phyloP scores from a whole-genome alignment of 2,113 vertebrate genomes.

The Lepus timidus region DNA sequence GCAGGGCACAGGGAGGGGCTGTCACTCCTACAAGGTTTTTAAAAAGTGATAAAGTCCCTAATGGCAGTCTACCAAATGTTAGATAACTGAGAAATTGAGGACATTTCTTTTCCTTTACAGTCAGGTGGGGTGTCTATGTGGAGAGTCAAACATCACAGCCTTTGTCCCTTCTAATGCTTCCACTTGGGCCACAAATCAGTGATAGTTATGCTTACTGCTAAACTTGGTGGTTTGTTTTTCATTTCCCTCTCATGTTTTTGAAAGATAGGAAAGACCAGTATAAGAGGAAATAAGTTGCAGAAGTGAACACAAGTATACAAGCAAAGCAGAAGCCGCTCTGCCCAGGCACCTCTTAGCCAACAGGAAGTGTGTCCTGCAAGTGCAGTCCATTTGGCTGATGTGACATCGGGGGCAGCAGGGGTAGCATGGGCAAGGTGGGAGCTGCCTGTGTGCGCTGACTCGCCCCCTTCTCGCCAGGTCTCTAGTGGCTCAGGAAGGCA shows the following conservation, averaged over 20 bases:
- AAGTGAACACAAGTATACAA: background rate
- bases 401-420: too few relatives aligned
- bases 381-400: rapidly evolving
- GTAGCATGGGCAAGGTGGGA: too few relatives aligned
- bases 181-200: background rate
- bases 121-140: background rate
- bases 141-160: background rate
- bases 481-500: background rate
- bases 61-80: background rate
- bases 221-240: background rate
- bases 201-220: background rate
- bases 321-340: background rate
- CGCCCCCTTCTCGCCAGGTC: background rate
- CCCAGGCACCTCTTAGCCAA: rapidly evolving
- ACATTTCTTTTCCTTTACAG: background rate
- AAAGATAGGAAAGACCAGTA: background rate
- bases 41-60: background rate
- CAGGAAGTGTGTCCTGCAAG: background rate
- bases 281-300: background rate
- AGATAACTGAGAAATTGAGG: background rate
- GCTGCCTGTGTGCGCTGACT: background rate
- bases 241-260: background rate
- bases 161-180: background rate
- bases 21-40: background rate
- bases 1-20: too few relatives aligned